Base-by-base conservation (phyloP, 2,113 vertebrate species). In the Nymphicus hollandicus region DNA sequence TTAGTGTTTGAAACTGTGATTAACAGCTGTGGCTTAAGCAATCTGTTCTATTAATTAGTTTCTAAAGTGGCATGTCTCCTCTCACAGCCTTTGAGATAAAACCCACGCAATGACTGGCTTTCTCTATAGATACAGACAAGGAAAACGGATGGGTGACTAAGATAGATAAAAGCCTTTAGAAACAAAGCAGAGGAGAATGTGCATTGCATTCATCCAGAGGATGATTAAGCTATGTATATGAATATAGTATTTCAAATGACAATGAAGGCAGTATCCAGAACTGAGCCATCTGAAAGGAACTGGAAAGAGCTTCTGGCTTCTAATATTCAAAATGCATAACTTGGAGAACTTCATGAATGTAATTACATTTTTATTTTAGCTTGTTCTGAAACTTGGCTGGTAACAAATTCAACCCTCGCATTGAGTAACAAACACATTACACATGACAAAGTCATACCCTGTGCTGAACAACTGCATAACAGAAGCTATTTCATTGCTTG, bases 371-470 rank as follows among this genome's bases (percentile, higher is more conserved):
- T 85, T 46, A 55, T 64, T 50, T 22, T 53, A 64, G 61, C 55
- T 85, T 39, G 35, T 78, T 87, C 35, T 69, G 89, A 52, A 87
- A 55, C 35, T 68, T 68, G 66, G 52, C 73, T 87, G 85, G 63
- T 82, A 87, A 49, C 6, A 64, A 61, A 29, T 7, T 25, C 2
- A 14, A 7, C 28, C 13, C n/a, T 63, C 1, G 0, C 0, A 0
- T 3, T 22, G 63, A 27, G 29, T 47, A 24, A 68, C 77, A 88
- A 86, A 56, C 49, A 29, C 0, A 0, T 63, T 56, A 84, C 49
- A 43, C 8, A 1, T 13, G 20, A 77, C 55, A 33, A 41, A 88
- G 33, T 33, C 55, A 37, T 17, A 78, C 16, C 11, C 55, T 66
- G 22, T 22, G 46, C 33, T 6, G 1, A 79, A 28, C n/a, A 52